Evolutionary conservation across 2,113 vertebrate species (phyloP).

Genomic region (Melanostigma gelatinosum): DNA sequence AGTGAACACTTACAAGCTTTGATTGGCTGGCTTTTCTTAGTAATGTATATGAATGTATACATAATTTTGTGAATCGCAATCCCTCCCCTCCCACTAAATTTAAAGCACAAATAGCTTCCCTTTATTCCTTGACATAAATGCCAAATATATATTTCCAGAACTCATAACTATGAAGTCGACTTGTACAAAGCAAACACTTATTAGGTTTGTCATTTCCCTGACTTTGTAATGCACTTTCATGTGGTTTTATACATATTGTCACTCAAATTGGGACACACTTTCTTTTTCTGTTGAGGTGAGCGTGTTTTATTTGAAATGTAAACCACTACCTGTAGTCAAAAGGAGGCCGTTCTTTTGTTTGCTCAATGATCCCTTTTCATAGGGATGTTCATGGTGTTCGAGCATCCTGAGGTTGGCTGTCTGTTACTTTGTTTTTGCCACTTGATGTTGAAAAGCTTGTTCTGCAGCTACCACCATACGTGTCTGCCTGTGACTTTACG

Average conservation of each 20-base stretch:
- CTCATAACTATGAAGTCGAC: conserved; percentile 61
- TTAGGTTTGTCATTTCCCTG: conserved; percentile 57
- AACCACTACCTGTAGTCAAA: conserved; percentile 73
- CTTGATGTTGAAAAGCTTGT: conserved; percentile 58
- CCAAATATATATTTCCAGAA: conserved; percentile 75
- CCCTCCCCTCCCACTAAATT: conserved; percentile 53
- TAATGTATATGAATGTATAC: conserved; percentile 76
- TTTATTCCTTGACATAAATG: conserved; percentile 70
- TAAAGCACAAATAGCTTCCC: conserved; percentile 77
- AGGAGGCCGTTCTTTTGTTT: conserved; percentile 30
- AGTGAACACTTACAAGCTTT: conserved; percentile 71
- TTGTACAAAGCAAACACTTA: conserved; percentile 69
- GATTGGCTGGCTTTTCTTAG: conserved; percentile 71
- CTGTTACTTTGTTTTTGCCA: conserved; percentile 65
- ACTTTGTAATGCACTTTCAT: conserved; percentile 78
- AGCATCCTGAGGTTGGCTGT: conserved; percentile 36
- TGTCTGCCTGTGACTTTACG: conserved; percentile 50
- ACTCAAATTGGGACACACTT: conserved; percentile 62
- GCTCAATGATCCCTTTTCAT: conserved; percentile 8
- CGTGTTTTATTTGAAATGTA: conserved; percentile 57
- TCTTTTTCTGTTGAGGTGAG: conserved; percentile 40
- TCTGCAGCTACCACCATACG: conserved; percentile 46
- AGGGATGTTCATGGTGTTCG: conserved; percentile 37
- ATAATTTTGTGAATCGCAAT: conserved; percentile 67
- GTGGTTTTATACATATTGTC: conserved; percentile 66